Evolutionary conservation across 1,140 invertebrate species (phyloP).

Genomic region (Bombus confusus): DNA sequence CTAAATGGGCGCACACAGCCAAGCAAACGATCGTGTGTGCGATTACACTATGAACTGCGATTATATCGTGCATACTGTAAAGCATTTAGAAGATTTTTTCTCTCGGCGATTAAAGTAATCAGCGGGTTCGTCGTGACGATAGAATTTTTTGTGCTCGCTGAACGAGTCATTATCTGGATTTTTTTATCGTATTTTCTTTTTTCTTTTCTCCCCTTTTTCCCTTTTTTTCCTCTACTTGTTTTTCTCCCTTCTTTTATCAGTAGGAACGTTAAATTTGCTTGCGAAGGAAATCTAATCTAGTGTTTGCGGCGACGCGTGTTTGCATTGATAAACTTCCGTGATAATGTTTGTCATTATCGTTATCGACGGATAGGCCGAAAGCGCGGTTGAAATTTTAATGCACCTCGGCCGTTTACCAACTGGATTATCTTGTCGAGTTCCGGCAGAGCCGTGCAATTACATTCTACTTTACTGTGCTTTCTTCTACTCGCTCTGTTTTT

Average conservation of each 20-base stretch:
- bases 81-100: constrained; percentile 18
- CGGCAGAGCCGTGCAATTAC: constrained; percentile 13
- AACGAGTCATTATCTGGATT: constrained; percentile 29
- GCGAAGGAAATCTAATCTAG: constrained; percentile 38
- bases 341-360: constrained; percentile 48
- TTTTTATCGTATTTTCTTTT: neutral
- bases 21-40: neutral
- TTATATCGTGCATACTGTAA: constrained; percentile 38
- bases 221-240: neutral
- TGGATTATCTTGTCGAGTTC: constrained; percentile 33
- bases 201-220: too few species aligned
- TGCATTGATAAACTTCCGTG: constrained; percentile 47
- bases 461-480: neutral
- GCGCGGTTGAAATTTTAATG: constrained; percentile 37
- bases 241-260: neutral
- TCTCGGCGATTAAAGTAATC: constrained; percentile 32
- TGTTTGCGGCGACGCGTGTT: constrained; percentile 43
- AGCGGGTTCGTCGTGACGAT: constrained; percentile 17
- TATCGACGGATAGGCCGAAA: constrained; percentile 31
- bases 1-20: constrained; percentile 3
- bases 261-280: constrained; percentile 14
- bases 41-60: constrained; percentile 17
- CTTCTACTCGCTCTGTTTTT: neutral
- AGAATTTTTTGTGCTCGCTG: neutral
- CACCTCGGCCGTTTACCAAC: constrained; percentile 29